A percentile compares a stretch with the other conserved stretches of the same genome.
Conservation (phyloP, 2,113 vertebrate genomes). For the Eudorcas thomsonii region DNA sequence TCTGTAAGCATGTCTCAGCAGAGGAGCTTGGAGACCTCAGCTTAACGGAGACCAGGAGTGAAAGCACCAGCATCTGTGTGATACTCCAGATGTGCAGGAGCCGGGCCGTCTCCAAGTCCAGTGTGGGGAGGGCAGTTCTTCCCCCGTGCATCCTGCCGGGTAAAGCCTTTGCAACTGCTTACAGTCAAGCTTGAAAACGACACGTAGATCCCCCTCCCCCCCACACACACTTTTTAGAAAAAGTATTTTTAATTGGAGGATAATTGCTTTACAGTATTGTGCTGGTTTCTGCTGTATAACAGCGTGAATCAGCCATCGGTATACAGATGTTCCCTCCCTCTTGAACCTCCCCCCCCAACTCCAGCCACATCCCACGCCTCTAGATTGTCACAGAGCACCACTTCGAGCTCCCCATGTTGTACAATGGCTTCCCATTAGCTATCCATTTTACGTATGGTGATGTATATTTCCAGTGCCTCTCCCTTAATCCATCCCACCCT, state of each 20-base stretch:
- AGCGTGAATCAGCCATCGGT: neutral
- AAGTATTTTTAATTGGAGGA: neutral
- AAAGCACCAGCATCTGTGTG: neutral
- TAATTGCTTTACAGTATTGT: neutral
- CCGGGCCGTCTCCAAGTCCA: neutral
- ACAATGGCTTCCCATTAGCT: neutral
- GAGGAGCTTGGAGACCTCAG: neutral
- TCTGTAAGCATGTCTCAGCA: neutral
- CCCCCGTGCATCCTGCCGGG: neutral
- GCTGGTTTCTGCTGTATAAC: neutral
- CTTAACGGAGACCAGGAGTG: neutral
- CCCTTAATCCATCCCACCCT: neutral
- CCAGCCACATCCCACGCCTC: neutral
- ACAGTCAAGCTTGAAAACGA: neutral
- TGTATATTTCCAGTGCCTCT: neutral
- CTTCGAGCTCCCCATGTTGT: fast-evolving
- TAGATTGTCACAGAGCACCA: neutral
- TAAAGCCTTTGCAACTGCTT: neutral
- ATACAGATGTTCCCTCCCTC: neutral
- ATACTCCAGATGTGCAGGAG: neutral
- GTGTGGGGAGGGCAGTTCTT: neutral
- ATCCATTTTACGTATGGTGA: neutral
- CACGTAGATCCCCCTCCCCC: neutral
- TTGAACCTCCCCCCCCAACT: neutral
- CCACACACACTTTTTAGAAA: neutral